Conservation (phyloP, 2,888 invertebrate genomes). For the Xanthia togata region DNA sequence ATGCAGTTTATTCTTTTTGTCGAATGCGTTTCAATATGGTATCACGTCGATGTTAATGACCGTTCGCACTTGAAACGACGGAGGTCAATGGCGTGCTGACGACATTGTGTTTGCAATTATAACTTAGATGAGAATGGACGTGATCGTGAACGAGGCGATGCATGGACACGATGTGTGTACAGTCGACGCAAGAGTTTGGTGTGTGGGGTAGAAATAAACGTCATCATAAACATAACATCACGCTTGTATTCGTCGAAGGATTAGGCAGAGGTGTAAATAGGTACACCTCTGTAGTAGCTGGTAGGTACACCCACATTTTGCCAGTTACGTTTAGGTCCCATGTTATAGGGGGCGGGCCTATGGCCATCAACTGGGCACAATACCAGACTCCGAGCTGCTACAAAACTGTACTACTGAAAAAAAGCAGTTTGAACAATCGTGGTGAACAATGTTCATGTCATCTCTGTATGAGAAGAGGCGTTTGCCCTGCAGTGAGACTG, state of each 20-base stretch:
- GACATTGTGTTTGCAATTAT: constrained; percentile 83
- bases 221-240: background rate
- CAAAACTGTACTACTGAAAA: too few relatives aligned
- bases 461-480: background rate
- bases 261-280: background rate
- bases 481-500: background rate
- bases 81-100: constrained; percentile 85
- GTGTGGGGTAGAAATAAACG: background rate
- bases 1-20: constrained; percentile 43
- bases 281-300: background rate
- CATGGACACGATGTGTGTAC: constrained; percentile 20
- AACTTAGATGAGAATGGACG: constrained; percentile 74
- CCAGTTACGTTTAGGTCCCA: background rate
- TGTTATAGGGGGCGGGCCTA: background rate
- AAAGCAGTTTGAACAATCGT: too few relatives aligned
- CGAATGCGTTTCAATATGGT: constrained; percentile 67
- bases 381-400: background rate
- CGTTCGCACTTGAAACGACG: constrained; percentile 83
- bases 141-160: constrained; percentile 38
- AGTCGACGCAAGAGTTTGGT: background rate
- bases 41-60: constrained; percentile 77
- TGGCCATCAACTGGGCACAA: too few relatives aligned
- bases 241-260: too few relatives aligned
- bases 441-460: background rate
- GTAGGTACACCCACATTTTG: background rate